Conservation (phyloP, 1,140 invertebrate genomes). For the Agraylea sexmaculata region DNA sequence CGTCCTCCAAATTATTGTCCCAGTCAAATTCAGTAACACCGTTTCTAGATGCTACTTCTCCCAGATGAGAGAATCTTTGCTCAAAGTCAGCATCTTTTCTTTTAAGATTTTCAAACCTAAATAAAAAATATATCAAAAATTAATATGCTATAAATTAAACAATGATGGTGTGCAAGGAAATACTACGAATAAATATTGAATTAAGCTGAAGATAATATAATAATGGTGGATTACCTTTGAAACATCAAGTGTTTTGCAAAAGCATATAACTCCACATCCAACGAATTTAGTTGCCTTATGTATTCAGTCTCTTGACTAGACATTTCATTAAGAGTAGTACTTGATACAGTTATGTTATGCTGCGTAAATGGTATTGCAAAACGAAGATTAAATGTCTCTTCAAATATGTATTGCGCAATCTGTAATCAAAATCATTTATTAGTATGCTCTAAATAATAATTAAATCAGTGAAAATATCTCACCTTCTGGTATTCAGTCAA, state of each 20-base stretch:
- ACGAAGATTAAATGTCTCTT: constrained; percentile 89
- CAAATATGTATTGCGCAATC: constrained; percentile 92
- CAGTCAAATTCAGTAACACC: constrained; percentile 74
- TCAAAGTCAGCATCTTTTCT: constrained; percentile 68
- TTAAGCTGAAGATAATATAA: neutral
- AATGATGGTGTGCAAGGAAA: neutral
- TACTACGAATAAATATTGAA: neutral
- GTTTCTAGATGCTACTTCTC: constrained; percentile 55
- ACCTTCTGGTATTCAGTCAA: constrained; percentile 91
- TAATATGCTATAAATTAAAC: neutral
- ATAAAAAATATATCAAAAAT: constrained; percentile 1
- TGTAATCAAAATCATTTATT: constrained; percentile 25
- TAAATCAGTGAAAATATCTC: constrained; percentile 12
- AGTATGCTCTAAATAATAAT: neutral
- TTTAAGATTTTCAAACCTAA: constrained; percentile 67
- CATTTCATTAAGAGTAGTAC: constrained; percentile 60
- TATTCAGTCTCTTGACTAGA: constrained; percentile 57
- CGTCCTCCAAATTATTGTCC: constrained; percentile 70
- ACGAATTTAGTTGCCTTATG: constrained; percentile 69
- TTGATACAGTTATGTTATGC: constrained; percentile 79
- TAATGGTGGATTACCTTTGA: constrained; percentile 38
- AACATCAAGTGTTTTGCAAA: constrained; percentile 86
- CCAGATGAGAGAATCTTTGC: constrained; percentile 65
- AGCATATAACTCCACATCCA: constrained; percentile 89
- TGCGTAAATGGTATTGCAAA: constrained; percentile 83